phyloP scores from a whole-genome alignment of 2,797 vertebrate genomes.

The Limosa lapponica region DNA sequence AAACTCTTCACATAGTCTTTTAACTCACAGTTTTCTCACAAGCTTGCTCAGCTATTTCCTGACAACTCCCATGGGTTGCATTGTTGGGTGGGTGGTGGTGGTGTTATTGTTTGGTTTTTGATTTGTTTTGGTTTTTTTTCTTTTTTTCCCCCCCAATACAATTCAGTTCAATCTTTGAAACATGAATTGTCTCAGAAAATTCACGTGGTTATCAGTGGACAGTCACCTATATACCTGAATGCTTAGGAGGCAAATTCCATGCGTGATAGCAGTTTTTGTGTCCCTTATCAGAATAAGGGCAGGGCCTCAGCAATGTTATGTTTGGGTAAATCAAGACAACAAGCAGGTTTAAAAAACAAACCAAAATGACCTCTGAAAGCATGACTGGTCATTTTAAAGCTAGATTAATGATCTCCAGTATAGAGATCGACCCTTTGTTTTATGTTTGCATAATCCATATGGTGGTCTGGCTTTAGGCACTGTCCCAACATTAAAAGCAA shows the following conservation, averaged over 20 bases:
- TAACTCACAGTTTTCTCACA: background rate
- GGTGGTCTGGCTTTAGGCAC: background rate
- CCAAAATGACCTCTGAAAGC: background rate
- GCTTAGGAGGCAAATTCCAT: background rate
- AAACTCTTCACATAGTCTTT: background rate
- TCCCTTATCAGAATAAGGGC: background rate
- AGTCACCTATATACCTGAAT: background rate
- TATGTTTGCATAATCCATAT: background rate
- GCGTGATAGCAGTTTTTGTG: background rate
- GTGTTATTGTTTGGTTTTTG: background rate
- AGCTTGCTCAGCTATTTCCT: background rate
- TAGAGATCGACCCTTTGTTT: background rate
- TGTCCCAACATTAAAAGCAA: background rate
- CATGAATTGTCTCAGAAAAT: background rate
- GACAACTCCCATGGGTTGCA: background rate
- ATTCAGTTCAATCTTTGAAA: background rate
- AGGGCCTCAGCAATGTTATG: background rate
- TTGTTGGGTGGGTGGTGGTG: background rate
- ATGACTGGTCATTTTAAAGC: background rate
- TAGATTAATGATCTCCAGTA: background rate
- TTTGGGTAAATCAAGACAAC: conserved; percentile 22
- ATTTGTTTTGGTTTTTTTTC: rapidly evolving
- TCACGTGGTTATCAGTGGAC: background rate
- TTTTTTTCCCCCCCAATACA: background rate
- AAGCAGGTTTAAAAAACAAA: background rate